Conservation (phyloP, 2,888 invertebrate genomes). For the Xylocampa areola region DNA sequence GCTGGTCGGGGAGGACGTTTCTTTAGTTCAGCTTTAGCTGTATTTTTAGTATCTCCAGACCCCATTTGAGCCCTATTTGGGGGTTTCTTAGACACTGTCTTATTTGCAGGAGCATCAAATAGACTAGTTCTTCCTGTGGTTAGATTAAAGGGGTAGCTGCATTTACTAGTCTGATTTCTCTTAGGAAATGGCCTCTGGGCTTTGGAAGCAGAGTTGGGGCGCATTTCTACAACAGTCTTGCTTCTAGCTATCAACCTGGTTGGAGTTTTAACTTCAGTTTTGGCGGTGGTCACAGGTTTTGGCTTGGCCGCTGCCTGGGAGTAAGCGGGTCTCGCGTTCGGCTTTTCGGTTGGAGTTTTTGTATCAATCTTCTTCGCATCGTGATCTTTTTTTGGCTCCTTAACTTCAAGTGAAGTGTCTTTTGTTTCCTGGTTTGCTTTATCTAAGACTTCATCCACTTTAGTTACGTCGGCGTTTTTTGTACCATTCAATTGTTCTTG, state of each 20-base stretch:
- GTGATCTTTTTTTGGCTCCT: slow-evolving; percentile 66
- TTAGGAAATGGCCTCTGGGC: slow-evolving; percentile 73
- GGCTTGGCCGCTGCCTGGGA: slow-evolving; percentile 88
- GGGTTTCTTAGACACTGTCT: slow-evolving; percentile 68
- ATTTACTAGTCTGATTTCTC: slow-evolving; percentile 79
- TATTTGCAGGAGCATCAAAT: slow-evolving; percentile 77
- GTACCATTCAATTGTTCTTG: slow-evolving; percentile 18
- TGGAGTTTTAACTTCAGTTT: slow-evolving; percentile 77
- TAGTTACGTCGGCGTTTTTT: slow-evolving; percentile 49
- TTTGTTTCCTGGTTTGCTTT: slow-evolving; percentile 37
- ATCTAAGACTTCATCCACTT: slow-evolving; percentile 40
- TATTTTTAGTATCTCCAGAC: slow-evolving; percentile 75
- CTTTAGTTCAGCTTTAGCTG: slow-evolving; percentile 72
- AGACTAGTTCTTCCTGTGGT: slow-evolving; percentile 85
- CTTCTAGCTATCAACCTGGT: slow-evolving; percentile 76
- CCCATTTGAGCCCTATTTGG: slow-evolving; percentile 70
- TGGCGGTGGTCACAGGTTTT: slow-evolving; percentile 71
- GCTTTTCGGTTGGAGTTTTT: slow-evolving; percentile 70
- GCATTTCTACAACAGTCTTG: slow-evolving; percentile 85
- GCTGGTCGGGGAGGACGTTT: slow-evolving; percentile 76
- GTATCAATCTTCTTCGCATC: slow-evolving; percentile 69
- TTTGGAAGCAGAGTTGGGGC: slow-evolving; percentile 70
- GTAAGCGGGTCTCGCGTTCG: slow-evolving; percentile 78
- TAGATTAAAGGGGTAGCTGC: slow-evolving; percentile 87
- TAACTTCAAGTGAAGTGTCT: slow-evolving; percentile 65